These are phyloP conservation scores for Paramuricea clavata DNA, from an alignment of 92 coral and sea anemone genomes.

Conservation along the genomic window DNA sequence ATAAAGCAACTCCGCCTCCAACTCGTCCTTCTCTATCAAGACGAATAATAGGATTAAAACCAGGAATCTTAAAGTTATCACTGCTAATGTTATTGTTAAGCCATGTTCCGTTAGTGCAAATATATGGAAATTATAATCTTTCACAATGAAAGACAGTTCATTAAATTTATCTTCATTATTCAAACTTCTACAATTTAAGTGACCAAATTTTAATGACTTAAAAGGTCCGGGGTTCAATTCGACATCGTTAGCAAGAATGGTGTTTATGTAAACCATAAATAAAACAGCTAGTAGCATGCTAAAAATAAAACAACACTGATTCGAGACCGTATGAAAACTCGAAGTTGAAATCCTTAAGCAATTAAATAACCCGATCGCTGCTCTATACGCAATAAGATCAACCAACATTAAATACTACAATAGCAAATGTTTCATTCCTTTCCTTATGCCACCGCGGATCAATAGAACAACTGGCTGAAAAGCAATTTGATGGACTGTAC, in stretches of 20 bases:
- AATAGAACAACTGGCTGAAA: not conserved
- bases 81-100: too few species aligned
- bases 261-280: not conserved
- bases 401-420: not conserved
- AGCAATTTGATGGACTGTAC: too few species aligned
- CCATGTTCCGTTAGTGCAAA: too few species aligned
- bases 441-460: slow-evolving; percentile 1
- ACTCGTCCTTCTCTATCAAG: too few species aligned
- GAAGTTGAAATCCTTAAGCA: not conserved
- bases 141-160: not conserved
- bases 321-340: not conserved
- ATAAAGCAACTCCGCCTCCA: too few species aligned
- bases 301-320: not conserved
- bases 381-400: not conserved
- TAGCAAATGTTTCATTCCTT: not conserved
- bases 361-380: slow-evolving; percentile 17
- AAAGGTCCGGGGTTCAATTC: not conserved
- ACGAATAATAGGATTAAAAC: too few species aligned
- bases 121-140: too few species aligned
- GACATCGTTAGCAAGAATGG: not conserved
- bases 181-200: slow-evolving; percentile 5
- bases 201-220: not conserved
- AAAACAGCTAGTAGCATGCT: slow-evolving; percentile 6
- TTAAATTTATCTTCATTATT: not conserved
- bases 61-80: too few species aligned